Base-by-base conservation (phyloP, 2,113 vertebrate genomes). In the Pangasianodon hypophthalmus region DNA sequence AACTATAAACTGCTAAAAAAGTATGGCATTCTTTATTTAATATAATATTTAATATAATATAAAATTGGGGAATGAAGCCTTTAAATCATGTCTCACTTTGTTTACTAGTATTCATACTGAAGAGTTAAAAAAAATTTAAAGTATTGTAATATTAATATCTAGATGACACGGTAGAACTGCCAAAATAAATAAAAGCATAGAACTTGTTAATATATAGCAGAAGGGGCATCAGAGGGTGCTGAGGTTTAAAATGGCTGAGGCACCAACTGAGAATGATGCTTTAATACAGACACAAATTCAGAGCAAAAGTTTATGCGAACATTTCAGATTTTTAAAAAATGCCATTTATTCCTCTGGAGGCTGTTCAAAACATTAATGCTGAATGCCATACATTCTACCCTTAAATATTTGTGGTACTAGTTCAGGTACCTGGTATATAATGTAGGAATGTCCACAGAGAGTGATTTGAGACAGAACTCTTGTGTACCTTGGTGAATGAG, bases 401-500 rank as follows among this genome's bases (percentile, higher is more conserved):
- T 10, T 29, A 64, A 29, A 64, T 50, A 50, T 50, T 50, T 50
- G 50, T 50, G 50, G 26, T 62, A 24, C 58, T 60, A 60, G 8
- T 24, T 46, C 11, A 52, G 29, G 79, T 52, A n/a, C 4, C 8
- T 54, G 13, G 5, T 50, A 24, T 82, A 54, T 4, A 9, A 56
- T 3, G 7, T 5, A 60, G 56, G 24, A 26, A 50, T 48, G 13
- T 48, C 9, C 41, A 44, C 67, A 73, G 73, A 21, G n/a, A 6
- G 32, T 3, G 18, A 84, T 41, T 87, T 60, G 16, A 48, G n/a
- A 48, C 67, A 24, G 37, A 8, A 24, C 37, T 9, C 8, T 50
- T 2, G 11, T 48, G 5, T 94, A 99, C 98, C 98, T 97, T 99
- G 98, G 94, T 99, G 98, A 92, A 99, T 99, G 75, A 99, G 98